Conservation (phyloP, 2,113 vertebrate genomes). For the Progne subis region DNA sequence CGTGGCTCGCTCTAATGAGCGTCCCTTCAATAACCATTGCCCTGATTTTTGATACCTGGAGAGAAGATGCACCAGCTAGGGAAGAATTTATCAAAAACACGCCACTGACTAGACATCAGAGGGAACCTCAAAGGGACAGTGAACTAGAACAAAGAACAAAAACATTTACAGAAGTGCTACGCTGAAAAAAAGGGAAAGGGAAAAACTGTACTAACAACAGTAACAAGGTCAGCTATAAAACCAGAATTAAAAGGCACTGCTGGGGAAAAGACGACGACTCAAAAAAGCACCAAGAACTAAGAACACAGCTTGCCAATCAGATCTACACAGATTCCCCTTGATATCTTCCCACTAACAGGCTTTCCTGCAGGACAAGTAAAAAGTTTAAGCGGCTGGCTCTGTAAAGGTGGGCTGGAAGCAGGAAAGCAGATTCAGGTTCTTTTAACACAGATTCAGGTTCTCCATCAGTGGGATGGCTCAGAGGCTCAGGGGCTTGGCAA, state of each 20-base stretch:
- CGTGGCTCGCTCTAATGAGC: constrained; percentile 67
- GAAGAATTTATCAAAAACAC: constrained; percentile 75
- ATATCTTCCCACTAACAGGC: constrained; percentile 69
- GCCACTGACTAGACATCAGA: constrained; percentile 77
- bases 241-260: constrained; percentile 74
- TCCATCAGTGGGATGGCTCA: neutral
- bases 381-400: constrained; percentile 63
- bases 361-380: constrained; percentile 66
- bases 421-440: constrained; percentile 1
- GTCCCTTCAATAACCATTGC: constrained; percentile 74
- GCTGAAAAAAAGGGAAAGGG: constrained; percentile 55
- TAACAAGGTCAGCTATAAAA: constrained; percentile 77
- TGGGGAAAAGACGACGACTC: constrained; percentile 61
- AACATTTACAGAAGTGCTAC: constrained; percentile 77
- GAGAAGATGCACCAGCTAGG: constrained; percentile 73
- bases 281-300: constrained; percentile 70
- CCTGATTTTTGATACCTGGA: constrained; percentile 78
- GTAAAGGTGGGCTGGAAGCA: constrained; percentile 48
- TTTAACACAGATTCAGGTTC: constrained; percentile 21
- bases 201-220: constrained; percentile 70
- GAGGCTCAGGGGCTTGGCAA: neutral
- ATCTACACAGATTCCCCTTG: constrained; percentile 70
- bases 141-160: constrained; percentile 79
- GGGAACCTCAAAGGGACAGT: constrained; percentile 75
- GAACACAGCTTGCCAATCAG: constrained; percentile 67